Evolutionary conservation across 1,140 invertebrate species (phyloP).

Genomic region (Apis florea): DNA sequence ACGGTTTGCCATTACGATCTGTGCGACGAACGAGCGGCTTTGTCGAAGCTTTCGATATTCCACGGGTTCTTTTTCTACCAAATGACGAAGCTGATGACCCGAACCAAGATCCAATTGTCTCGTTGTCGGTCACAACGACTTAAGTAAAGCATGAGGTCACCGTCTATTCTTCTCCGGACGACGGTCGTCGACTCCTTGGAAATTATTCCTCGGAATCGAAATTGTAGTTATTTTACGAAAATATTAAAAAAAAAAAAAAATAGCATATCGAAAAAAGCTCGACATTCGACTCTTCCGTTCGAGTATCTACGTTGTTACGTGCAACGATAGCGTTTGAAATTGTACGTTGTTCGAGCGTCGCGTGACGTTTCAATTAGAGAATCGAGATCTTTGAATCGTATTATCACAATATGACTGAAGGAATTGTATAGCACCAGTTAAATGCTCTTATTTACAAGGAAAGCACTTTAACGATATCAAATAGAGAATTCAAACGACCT

Average conservation of each 20-base stretch:
- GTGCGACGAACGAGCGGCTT: not conserved
- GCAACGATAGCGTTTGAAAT: not conserved
- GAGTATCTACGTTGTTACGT: not conserved
- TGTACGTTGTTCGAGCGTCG: not conserved
- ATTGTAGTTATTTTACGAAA: not conserved
- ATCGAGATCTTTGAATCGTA: conserved; percentile 22
- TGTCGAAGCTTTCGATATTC: conserved; percentile 10
- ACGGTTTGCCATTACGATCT: not conserved
- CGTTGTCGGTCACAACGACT: conserved; percentile 59
- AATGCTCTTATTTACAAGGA: conserved; percentile 3
- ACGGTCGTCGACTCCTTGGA: conserved; percentile 70
- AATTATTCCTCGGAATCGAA: conserved; percentile 46
- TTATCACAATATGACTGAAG: conserved; percentile 28
- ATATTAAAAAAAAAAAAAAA: too few species aligned
- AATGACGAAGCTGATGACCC: conserved; percentile 57
- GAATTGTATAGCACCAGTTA: conserved; percentile 26
- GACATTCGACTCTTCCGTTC: not conserved
- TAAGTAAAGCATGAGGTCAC: conserved; percentile 74
- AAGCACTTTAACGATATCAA: conserved; percentile 9
- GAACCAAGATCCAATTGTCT: conserved; percentile 69
- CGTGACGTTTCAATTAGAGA: not conserved
- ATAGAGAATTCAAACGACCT: conserved; percentile 12
- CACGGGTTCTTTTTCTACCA: conserved; percentile 44
- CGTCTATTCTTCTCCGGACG: conserved; percentile 67
- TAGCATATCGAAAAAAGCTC: not conserved